A percentile compares a stretch with the other conserved stretches of the same genome.
Conservation (phyloP, 2,888 invertebrate species). For the Drosophila recens region DNA sequence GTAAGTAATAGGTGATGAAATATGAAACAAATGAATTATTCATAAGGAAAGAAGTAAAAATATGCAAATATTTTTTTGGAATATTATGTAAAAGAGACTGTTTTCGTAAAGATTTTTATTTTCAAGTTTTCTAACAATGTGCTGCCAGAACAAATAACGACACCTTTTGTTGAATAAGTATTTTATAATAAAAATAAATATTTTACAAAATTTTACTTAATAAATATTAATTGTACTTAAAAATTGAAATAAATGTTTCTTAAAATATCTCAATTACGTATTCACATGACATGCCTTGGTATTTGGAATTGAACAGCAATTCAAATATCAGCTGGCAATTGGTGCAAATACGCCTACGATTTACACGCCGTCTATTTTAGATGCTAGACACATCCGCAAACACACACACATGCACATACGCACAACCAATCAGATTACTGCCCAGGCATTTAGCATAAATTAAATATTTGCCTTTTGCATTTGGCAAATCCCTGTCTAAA, state of each 20-base stretch:
- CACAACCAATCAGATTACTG: constrained; percentile 41
- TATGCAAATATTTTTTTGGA: too few species aligned
- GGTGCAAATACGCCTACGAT: constrained; percentile 15
- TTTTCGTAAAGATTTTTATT: too few species aligned
- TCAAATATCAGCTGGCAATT: constrained; percentile 21
- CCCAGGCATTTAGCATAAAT: constrained; percentile 63
- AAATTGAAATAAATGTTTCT: background rate
- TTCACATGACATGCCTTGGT: constrained; percentile 6
- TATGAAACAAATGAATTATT: background rate
- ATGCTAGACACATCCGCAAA: constrained; percentile 48
- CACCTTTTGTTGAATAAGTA: too few species aligned
- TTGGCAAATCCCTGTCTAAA: constrained; percentile 32
- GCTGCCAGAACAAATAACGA: too few species aligned
- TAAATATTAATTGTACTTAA: background rate
- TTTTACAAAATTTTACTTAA: background rate
- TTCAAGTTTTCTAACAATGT: too few species aligned
- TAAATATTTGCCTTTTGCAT: constrained; percentile 54
- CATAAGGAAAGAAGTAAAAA: background rate
- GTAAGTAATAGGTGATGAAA: background rate
- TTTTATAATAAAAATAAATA: too few species aligned
- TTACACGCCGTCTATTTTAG: constrained; percentile 33
- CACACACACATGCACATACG: constrained; percentile 2
- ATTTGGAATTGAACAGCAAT: constrained; percentile 14
- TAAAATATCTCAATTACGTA: constrained; percentile 24
- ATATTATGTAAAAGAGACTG: too few species aligned